Evolutionary conservation across 2,113 vertebrate species (phyloP).

Genomic region (Cephalopterus ornatus): DNA sequence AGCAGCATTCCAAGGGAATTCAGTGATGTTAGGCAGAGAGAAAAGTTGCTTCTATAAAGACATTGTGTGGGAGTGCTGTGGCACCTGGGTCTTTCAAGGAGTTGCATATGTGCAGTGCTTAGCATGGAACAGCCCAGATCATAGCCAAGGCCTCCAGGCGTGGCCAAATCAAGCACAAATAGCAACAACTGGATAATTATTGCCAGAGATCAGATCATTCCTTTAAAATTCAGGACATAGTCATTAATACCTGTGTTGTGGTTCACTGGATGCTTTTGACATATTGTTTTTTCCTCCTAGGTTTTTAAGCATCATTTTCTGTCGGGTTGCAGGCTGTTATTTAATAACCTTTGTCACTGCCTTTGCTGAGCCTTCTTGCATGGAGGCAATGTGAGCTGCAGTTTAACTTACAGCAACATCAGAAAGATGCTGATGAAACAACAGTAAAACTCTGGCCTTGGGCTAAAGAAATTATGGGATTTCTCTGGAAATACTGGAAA

Average conservation of each 20-base stretch:
- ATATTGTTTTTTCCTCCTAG: accelerated
- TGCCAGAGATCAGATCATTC: neutral
- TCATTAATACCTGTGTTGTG: accelerated
- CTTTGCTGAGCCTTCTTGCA: neutral
- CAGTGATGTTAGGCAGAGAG: neutral
- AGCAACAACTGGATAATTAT: neutral
- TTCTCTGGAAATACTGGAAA: neutral
- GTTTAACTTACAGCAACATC: neutral
- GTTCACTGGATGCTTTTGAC: neutral
- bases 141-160: neutral
- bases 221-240: neutral
- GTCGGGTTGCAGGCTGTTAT: neutral
- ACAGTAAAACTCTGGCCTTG: neutral
- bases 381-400: neutral
- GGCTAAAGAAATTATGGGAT: neutral
- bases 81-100: neutral
- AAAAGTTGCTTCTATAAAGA: neutral
- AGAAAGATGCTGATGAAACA: neutral
- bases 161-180: neutral
- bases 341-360: neutral
- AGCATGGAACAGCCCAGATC: neutral
- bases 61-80: neutral
- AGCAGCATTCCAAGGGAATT: neutral
- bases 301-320: neutral
- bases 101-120: accelerated